Evolutionary conservation across 2,888 invertebrate species (phyloP), one percentile per base, ranked within the genome.

Genomic region (Ectemnius continuus): DNA sequence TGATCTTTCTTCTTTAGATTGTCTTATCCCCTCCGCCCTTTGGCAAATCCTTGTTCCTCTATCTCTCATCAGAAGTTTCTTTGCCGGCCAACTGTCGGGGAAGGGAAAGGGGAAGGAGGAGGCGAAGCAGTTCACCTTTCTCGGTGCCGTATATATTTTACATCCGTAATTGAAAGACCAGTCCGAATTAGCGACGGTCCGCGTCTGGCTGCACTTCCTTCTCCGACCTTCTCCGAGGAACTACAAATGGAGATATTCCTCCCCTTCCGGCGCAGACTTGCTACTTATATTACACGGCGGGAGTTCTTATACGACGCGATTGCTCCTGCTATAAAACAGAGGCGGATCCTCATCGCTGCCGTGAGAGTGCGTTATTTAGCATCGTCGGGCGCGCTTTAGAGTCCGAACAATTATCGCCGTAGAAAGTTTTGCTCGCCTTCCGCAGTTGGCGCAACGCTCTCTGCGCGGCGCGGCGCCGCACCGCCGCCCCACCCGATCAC

Each of bases 321-420:
- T 36, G 36, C 11, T 36, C 36, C 36, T 36, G 36, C 11, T 11
- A 36, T 57, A 52, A 46, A 47, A 69, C 14, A 45, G 47, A 36
- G 20, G 11, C 58, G 58, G 61, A 67, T 76, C 18, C 45, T 18
- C 45, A 11, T 4, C 67, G 8, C 2, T 11, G 36, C 8, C 36
- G 36, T 36, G 71, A 76, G 71, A 76, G 76, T 72, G 72, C 48
- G 76, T 76, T 76, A 76, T 72, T 76, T 76, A 72, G 76, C 62
- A 68, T 76, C 65, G 26, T 59, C 58, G 62, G 48, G 59, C 70
- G 59, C 70, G 62, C 76, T 72, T 70, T 71, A 76, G 76, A 76
- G 68, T 76, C 72, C 36, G 47, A 66, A 73, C 77, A 77, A 77
- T 77, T 77, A 77, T 77, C 77, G 69, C 77, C 66, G 36, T 36